A percentile compares a stretch with the other conserved stretches of the same genome.
These are phyloP conservation scores for Girardinus metallicus DNA, from an alignment of 2,797 vertebrate species.

Conservation along the genomic window DNA sequence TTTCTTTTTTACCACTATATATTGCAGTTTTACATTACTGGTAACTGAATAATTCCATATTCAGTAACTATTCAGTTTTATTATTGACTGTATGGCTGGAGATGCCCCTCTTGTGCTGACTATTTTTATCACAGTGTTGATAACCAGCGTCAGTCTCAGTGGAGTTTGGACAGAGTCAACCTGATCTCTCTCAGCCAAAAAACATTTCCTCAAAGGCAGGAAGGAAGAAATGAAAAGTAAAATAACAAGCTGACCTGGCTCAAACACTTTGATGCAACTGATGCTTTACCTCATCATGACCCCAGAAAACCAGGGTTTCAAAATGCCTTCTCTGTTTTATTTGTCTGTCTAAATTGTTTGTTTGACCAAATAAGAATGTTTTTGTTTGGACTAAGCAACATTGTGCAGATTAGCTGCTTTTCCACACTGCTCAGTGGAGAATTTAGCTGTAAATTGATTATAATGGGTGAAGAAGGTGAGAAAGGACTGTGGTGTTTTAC, in stretches of 20 bases:
- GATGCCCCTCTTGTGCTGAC: not conserved
- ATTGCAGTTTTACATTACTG: not conserved
- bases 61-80: no score
- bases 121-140: not conserved
- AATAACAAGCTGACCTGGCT: not conserved
- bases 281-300: conserved; percentile 5
- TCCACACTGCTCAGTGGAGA: conserved; percentile 23
- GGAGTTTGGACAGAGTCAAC: not conserved
- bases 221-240: not conserved
- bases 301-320: no score
- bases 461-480: not conserved
- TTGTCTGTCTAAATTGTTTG: no score
- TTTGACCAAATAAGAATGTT: not conserved
- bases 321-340: no score
- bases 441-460: conserved; percentile 9
- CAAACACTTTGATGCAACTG: not conserved
- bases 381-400: conserved; percentile 35
- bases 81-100: not conserved
- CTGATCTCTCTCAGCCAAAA: not conserved
- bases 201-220: not conserved
- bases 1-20: no score
- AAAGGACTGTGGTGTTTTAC: conserved; percentile 2
- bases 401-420: conserved; percentile 40
- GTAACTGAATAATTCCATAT: not conserved
- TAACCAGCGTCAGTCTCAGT: not conserved